A percentile compares a stretch with the other conserved stretches of the same genome.
Conservation (phyloP, 2,797 vertebrate species). For the Oreochromis mossambicus region DNA sequence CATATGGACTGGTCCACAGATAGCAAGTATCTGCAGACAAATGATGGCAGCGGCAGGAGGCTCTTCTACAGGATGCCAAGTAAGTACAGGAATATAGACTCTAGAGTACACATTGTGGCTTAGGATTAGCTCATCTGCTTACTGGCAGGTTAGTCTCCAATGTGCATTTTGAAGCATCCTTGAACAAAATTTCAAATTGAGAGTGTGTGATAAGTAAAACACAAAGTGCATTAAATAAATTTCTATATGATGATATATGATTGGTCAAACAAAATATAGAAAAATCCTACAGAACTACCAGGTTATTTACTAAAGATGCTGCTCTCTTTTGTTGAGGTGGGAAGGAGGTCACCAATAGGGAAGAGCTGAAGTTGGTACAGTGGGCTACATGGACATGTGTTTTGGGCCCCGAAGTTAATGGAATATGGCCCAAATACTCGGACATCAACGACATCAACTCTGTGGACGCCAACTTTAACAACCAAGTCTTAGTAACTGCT, state of each 20-base stretch:
- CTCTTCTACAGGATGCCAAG: slow-evolving; percentile 97
- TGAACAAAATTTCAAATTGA: not conserved
- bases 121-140: not conserved
- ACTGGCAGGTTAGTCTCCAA: not conserved
- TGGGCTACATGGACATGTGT: slow-evolving; percentile 98
- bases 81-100: slow-evolving; percentile 57
- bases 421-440: slow-evolving; percentile 98
- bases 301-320: not conserved
- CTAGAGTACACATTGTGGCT: not conserved
- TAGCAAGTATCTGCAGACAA: slow-evolving; percentile 94
- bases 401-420: slow-evolving; percentile 92
- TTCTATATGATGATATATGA: not conserved
- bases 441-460: slow-evolving; percentile 96
- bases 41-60: slow-evolving; percentile 90
- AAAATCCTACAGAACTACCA: not conserved
- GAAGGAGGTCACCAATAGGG: slow-evolving; percentile 92
- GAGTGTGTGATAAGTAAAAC: not conserved
- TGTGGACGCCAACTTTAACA: slow-evolving; percentile 93
- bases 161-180: not conserved
- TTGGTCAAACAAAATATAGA: not conserved
- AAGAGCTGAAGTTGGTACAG: slow-evolving; percentile 91
- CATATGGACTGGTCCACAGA: slow-evolving; percentile 98
- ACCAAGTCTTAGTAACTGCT: slow-evolving; percentile 94
- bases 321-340: slow-evolving; percentile 80
- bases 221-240: not conserved